Percentiles rank a stretch among this genome's conserved stretches.
Conservation (phyloP, 2,113 vertebrate genomes). For the Hucho hucho region DNA sequence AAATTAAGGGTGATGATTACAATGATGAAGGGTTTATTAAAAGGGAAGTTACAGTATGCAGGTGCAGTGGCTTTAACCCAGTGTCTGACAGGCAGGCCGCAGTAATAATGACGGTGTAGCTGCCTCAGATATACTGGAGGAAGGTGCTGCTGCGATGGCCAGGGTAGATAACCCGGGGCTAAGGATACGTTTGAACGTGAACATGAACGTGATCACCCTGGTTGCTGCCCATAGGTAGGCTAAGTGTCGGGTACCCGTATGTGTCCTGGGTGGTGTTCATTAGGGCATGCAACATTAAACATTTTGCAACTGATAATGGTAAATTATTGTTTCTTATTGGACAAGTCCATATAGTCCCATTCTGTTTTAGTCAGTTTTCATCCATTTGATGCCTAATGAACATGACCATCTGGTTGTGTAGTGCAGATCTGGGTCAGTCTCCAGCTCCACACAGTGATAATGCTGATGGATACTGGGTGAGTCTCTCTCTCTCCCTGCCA, state of each 20-base stretch:
- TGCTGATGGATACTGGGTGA: slow-evolving; percentile 18
- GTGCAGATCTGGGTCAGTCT: slow-evolving; percentile 1
- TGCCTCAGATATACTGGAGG: not conserved
- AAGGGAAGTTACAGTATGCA: not conserved
- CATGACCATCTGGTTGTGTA: too few species aligned
- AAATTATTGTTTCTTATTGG: too few species aligned
- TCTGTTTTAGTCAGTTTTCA: not conserved
- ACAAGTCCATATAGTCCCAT: too few species aligned
- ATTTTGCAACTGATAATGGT: too few species aligned
- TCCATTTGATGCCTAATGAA: not conserved
- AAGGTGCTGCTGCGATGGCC: slow-evolving; percentile 21
- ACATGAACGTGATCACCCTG: slow-evolving; percentile 30
- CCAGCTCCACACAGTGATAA: slow-evolving; percentile 16
- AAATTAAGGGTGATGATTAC: not conserved
- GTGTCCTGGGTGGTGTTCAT: too few species aligned
- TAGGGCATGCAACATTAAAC: too few species aligned
- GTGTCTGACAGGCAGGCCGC: not conserved
- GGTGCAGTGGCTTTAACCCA: not conserved
- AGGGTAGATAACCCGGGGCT: slow-evolving; percentile 38
- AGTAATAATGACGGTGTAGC: not conserved
- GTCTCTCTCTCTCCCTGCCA: not conserved
- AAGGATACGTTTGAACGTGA: slow-evolving; percentile 45
- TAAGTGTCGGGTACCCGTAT: too few species aligned
- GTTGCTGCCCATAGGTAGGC: not conserved
- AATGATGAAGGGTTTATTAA: not conserved